phyloP scores from a whole-genome alignment of 92 coral and sea anemone species.

The Palythoa grandiflora region DNA sequence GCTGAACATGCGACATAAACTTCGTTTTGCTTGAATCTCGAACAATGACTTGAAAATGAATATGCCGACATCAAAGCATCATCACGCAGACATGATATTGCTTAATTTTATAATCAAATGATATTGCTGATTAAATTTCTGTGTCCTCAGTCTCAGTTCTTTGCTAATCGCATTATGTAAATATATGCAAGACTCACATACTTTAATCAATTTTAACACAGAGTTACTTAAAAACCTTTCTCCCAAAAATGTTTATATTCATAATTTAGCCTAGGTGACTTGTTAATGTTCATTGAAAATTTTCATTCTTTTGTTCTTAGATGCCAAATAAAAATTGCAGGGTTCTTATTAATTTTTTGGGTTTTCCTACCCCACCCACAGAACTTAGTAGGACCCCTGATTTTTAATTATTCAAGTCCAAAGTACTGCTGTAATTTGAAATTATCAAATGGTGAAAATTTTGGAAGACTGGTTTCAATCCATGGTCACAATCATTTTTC shows the following conservation, averaged over 20 bases:
- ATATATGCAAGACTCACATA: background rate
- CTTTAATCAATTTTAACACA: background rate
- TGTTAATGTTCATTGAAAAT: background rate
- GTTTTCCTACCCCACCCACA: background rate
- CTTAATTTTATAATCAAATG: background rate
- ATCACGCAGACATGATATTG: too few relatives aligned
- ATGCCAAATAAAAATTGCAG: background rate
- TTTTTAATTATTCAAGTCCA: too few relatives aligned
- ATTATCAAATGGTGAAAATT: too few relatives aligned
- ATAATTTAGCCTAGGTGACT: background rate
- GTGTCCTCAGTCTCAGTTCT: background rate
- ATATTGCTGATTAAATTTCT: background rate
- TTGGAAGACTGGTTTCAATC: too few relatives aligned
- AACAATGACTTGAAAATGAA: too few relatives aligned
- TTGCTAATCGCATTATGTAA: too few relatives aligned
- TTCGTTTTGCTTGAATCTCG: too few relatives aligned
- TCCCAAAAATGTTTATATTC: background rate
- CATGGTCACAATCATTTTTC: too few relatives aligned
- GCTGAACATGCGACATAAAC: too few relatives aligned
- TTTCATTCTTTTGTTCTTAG: background rate
- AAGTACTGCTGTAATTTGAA: too few relatives aligned
- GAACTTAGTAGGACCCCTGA: too few relatives aligned
- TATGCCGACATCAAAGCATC: too few relatives aligned
- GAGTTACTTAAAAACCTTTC: background rate
- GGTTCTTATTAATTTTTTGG: background rate